Evolutionary conservation across 2,797 vertebrate species (phyloP).

Genomic region (Setipinna tenuifilis): DNA sequence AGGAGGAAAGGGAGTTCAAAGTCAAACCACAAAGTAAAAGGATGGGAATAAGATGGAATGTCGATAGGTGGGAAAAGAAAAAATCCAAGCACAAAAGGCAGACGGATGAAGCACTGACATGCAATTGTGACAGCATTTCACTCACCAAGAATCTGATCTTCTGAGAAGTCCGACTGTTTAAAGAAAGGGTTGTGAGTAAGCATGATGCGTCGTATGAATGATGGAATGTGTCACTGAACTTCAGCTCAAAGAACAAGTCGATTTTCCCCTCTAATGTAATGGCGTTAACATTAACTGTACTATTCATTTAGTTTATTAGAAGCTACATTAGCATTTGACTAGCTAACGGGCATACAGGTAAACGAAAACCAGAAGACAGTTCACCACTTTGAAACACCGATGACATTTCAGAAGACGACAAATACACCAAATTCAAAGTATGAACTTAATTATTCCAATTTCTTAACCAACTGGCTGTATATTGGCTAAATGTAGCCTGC

Average conservation of each 20-base stretch:
- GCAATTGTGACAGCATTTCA: conserved; percentile 54
- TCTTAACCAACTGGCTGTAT: background rate
- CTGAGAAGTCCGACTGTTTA: conserved; percentile 83
- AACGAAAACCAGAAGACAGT: background rate
- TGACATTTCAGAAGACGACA: background rate
- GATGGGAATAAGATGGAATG: conserved; percentile 38
- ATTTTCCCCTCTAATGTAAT: background rate
- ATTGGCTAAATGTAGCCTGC: background rate
- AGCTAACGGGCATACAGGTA: background rate
- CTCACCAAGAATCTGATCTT: conserved; percentile 84
- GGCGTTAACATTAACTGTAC: background rate
- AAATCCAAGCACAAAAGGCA: conserved; percentile 50
- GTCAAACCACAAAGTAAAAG: conserved; percentile 31
- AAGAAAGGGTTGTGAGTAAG: conserved; percentile 63
- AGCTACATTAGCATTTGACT: background rate
- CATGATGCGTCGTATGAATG: conserved; percentile 32
- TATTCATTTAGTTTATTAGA: background rate
- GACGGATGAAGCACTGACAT: conserved; percentile 55
- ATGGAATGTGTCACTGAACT: conserved; percentile 10
- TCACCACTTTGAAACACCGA: background rate
- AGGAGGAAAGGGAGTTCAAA: conserved; percentile 35
- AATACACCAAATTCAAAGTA: background rate
- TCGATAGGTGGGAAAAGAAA: conserved; percentile 43
- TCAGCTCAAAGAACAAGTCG: background rate
- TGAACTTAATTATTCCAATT: background rate